Evolutionary conservation across 2,888 invertebrate genomes (phyloP), one percentile per base, ranked within the genome.

Genomic region (Byasa hedistus): DNA sequence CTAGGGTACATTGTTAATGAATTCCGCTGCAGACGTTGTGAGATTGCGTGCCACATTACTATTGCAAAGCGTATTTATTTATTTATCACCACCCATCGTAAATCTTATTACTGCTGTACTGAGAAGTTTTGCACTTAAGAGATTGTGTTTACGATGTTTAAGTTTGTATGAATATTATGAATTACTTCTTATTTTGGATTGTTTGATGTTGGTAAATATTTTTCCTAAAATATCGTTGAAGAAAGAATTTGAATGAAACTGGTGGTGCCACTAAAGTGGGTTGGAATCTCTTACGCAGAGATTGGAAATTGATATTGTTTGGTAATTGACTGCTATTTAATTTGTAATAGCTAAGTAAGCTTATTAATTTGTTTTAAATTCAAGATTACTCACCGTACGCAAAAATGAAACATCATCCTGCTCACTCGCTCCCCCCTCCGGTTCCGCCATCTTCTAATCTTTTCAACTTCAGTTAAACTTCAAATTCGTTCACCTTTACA

Each of bases 341-440:
- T 32, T 32, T 5, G 7, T 32, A 32, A 32, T 32, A 10, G 8
- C 10, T 10, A 10, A 44, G 15, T 15, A 15, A 15, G 19, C 17
- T 44, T 7, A 10, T 10, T 3, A 39, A 15, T 39, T 39, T 3
- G 12, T 10, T 39, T 39, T 15, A 12, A 17, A 39, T 10, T 3
- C n/a, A 71, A 69, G 65, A 48, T 60, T 15, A 85, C 97, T 96
- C 90, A 99, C 99, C 95, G 99, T 99, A 83, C 99, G 96, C 82
- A 99, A 95, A 94, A 99, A 99, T 89, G 99, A 99, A 92, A 99
- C 98, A 95, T 99, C 99, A 95, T 99, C 99, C 93, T 99, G 99
- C 93, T 99, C 99, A 83, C 98, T 98, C 69, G 91, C 91, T 76
- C 98, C 97, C 83, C 97, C 98, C 91, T 98, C 98, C 83, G 96